These are phyloP conservation scores for Zapus hudsonius DNA, from an alignment of 2,113 vertebrate species.

Conservation along the genomic window DNA sequence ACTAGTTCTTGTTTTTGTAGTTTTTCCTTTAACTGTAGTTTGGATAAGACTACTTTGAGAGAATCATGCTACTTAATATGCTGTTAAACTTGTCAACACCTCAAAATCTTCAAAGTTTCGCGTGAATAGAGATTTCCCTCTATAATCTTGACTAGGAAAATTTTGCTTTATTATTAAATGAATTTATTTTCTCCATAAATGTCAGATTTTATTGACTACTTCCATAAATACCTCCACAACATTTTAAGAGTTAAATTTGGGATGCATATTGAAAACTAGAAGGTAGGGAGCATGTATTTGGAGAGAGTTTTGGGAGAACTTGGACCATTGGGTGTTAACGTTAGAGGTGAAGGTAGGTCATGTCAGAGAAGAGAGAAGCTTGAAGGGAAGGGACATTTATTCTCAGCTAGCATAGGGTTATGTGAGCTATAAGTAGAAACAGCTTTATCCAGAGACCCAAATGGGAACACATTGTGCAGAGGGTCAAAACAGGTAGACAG, in stretches of 20 bases:
- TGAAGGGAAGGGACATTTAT: neutral
- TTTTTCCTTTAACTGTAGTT: no score
- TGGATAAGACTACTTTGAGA: no score
- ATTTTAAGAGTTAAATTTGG: slow-evolving; percentile 40
- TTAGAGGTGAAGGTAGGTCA: neutral
- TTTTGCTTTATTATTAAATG: no score
- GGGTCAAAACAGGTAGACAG: neutral
- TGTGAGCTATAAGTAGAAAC: neutral
- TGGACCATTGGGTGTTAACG: neutral
- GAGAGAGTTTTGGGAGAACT: neutral
- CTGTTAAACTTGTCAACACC: no score
- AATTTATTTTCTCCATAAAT: no score
- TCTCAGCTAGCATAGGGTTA: neutral
- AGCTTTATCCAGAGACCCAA: slow-evolving; percentile 31
- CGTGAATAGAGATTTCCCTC: no score
- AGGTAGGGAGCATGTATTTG: neutral
- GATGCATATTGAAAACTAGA: slow-evolving; percentile 42
- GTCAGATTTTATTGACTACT: no score
- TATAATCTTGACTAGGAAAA: no score
- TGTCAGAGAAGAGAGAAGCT: slow-evolving; percentile 6
- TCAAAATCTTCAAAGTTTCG: no score
- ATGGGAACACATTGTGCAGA: neutral
- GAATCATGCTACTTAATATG: no score
- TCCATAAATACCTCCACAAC: no score
- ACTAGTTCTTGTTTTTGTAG: no score